Conservation (phyloP, 2,888 invertebrate genomes). For the Orthosia incerta region DNA sequence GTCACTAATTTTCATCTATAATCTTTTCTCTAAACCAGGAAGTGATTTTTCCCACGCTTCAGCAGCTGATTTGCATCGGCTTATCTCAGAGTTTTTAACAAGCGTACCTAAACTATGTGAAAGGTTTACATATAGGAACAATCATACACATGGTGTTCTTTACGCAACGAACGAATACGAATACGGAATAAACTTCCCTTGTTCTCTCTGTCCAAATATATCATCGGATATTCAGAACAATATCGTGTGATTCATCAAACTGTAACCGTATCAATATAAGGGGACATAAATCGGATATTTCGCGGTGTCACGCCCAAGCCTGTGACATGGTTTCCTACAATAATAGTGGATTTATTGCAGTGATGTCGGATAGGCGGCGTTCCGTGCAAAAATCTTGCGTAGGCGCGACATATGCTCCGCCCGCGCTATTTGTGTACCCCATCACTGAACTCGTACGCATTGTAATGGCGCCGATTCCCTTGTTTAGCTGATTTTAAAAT, state of each 20-base stretch:
- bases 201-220: not conserved
- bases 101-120: conserved; percentile 11
- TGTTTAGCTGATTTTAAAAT: too few relatives aligned
- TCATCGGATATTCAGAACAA: conserved; percentile 40
- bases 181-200: not conserved
- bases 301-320: conserved; percentile 73
- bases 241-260: conserved; percentile 52
- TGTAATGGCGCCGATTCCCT: too few relatives aligned
- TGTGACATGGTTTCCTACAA: conserved; percentile 76
- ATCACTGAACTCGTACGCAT: conserved; percentile 57
- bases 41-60: conserved; percentile 29
- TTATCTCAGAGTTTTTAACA: conserved; percentile 39
- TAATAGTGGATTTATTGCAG: conserved; percentile 80
- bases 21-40: conserved; percentile 9
- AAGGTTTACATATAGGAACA: not conserved
- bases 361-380: conserved; percentile 77
- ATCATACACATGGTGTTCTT: conserved; percentile 3
- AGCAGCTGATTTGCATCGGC: conserved; percentile 26
- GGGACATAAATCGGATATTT: conserved; percentile 75
- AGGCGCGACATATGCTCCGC: conserved; percentile 80
- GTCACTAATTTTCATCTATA: not conserved
- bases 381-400: conserved; percentile 81
- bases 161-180: conserved; percentile 7
- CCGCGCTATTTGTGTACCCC: conserved; percentile 69
- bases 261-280: conserved; percentile 48